Conservation (phyloP, 2,797 vertebrate genomes). For the Champsocephalus esox region DNA sequence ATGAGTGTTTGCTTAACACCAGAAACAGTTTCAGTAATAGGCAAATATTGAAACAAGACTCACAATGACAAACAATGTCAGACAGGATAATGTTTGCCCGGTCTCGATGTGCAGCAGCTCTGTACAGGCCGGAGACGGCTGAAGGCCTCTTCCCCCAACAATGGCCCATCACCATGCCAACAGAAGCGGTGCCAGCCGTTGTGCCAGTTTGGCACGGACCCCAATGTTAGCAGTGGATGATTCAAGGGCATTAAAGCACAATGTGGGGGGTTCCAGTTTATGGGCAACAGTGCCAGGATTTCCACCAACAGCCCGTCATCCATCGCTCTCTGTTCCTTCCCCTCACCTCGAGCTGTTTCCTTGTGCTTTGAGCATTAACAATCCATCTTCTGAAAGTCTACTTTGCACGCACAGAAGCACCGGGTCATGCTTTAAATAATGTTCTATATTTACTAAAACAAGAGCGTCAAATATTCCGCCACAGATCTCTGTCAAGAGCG, state of each 20-base stretch:
- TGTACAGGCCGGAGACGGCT: conserved; percentile 55
- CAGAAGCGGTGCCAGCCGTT: conserved; percentile 60
- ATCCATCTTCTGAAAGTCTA: conserved; percentile 54
- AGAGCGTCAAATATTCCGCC: conserved; percentile 49
- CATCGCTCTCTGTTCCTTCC: conserved; percentile 54
- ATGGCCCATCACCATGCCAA: conserved; percentile 76
- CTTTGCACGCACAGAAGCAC: conserved; percentile 62
- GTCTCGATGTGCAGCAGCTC: conserved; percentile 53
- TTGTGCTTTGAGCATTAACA: conserved; percentile 32
- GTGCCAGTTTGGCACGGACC: conserved; percentile 75
- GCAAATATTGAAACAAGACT: background rate
- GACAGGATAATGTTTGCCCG: conserved; percentile 37
- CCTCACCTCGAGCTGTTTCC: conserved; percentile 60
- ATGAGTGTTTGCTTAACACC: background rate
- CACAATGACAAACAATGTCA: conserved; percentile 73
- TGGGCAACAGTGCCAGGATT: conserved; percentile 59
- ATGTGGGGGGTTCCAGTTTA: conserved; percentile 57
- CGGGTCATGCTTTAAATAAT: conserved; percentile 57
- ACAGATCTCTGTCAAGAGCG: conserved; percentile 59
- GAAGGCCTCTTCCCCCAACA: conserved; percentile 68
- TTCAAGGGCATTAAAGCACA: conserved; percentile 80
- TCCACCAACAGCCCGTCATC: conserved; percentile 67
- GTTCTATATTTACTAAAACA: conserved; percentile 65
- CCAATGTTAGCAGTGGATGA: conserved; percentile 67
- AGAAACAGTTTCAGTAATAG: background rate